Base-by-base conservation (phyloP, 2,888 invertebrate species). In the Globia sparganii region DNA sequence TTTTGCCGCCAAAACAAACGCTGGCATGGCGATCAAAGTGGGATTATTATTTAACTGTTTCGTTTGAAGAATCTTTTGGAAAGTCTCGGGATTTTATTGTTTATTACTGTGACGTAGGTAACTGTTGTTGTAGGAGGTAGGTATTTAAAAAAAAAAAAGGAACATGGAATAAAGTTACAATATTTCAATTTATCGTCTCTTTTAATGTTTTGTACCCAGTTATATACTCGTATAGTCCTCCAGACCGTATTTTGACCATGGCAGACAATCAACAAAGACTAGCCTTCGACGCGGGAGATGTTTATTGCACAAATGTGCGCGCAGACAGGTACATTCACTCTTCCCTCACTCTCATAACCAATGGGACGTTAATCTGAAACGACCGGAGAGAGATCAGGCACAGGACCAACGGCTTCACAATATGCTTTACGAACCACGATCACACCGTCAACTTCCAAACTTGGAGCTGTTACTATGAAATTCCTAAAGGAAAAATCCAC, bases 1-100 rank as follows among this genome's bases (percentile, higher is more conserved):
- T 85, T 89, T 88, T 90, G 86, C 91, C 90, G 91, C 91, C 91
- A 92, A 94, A 94, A 93, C 89, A 94, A 92, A 91, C 87, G 80
- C 76, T 90, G 91, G 90, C 90, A 87, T 78, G 56, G 74, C 87
- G 92, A 93, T 93, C 93, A 93, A 93, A 94, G 91, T 84, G 86
- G 72, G 81, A 53, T 85, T 87, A 82, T 75, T 67, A 75, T 83
- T 88, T 91, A 87, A 91, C 90, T 87, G 91, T 91, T 92, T 90
- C 91, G 77, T 93, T 93, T 93, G 92, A 93, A 81, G 88, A 78
- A 66, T 21, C 13, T 75, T 80, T 80, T 62, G 46, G n/a, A 40
- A 62, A 46, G n/a, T 34, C 37, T 34, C 31, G 11, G n/a, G 37
- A 56, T 72, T 64, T 59, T n/a, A 31, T 34, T 59, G 37, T 72